A percentile compares a stretch with the other conserved stretches of the same genome.
phyloP scores from a whole-genome alignment of 2,888 invertebrate species.

The Coenonympha glycerion region DNA sequence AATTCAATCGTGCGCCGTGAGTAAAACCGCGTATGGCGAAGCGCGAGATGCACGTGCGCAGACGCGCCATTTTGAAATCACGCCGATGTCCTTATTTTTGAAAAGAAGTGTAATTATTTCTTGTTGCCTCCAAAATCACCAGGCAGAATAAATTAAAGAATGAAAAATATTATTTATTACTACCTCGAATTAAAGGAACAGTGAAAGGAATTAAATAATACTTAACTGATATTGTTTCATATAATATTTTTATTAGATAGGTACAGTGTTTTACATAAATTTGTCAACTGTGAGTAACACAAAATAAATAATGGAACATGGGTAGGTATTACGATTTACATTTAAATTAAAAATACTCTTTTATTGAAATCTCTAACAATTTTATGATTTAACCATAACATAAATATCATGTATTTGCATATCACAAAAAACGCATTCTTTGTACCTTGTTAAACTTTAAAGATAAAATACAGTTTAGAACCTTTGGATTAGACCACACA shows the following conservation, averaged over 20 bases:
- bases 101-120: too few relatives aligned
- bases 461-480: background rate
- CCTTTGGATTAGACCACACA: background rate
- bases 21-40: too few relatives aligned
- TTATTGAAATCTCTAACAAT: slow-evolving; percentile 29
- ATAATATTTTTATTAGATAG: slow-evolving; percentile 15
- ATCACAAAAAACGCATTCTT: slow-evolving; percentile 56
- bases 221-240: background rate
- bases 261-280: slow-evolving; percentile 24
- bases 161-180: too few relatives aligned
- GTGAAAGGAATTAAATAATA: background rate
- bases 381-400: slow-evolving; percentile 34
- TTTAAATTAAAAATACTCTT: slow-evolving; percentile 30
- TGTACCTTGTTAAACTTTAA: slow-evolving; percentile 43
- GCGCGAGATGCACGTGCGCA: too few relatives aligned
- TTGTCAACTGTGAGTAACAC: slow-evolving; percentile 17
- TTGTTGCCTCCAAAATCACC: too few relatives aligned
- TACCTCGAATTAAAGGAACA: too few relatives aligned
- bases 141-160: too few relatives aligned
- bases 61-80: too few relatives aligned
- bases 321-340: slow-evolving; percentile 29
- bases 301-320: slow-evolving; percentile 28
- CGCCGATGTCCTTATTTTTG: too few relatives aligned
- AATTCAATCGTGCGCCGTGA: too few relatives aligned
- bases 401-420: slow-evolving; percentile 45